Percentiles rank a stretch among this genome's conserved stretches.
Conservation (phyloP, 1,140 invertebrate genomes). For the Cherax destructor region DNA sequence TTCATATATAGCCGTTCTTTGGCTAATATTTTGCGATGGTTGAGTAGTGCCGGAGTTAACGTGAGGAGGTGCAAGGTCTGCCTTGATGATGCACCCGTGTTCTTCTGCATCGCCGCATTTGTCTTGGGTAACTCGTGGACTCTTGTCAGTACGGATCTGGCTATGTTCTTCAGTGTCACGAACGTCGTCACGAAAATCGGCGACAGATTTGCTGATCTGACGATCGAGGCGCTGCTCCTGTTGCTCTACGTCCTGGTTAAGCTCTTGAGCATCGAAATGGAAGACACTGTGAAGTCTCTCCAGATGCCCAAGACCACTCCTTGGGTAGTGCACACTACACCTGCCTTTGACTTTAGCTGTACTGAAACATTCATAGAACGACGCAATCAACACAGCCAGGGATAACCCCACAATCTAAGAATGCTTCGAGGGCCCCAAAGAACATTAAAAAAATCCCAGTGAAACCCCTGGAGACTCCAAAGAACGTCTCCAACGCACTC, state of each 20-base stretch:
- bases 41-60: background rate
- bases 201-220: constrained; percentile 28
- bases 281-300: constrained; percentile 25
- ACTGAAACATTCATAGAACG: too few relatives aligned
- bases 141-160: background rate
- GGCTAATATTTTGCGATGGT: constrained; percentile 21
- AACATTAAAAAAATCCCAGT: background rate
- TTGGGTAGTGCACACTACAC: background rate
- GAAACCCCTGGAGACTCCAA: background rate
- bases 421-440: background rate
- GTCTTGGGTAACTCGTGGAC: background rate
- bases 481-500: background rate
- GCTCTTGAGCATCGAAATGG: constrained; percentile 38
- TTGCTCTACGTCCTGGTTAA: constrained; percentile 37
- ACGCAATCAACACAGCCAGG: background rate
- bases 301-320: background rate
- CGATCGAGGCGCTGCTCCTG: constrained; percentile 26
- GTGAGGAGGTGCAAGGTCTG: background rate
- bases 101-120: constrained; percentile 3
- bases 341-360: background rate
- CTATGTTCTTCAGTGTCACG: background rate
- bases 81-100: constrained; percentile 9
- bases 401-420: too few relatives aligned
- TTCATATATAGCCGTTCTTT: background rate
- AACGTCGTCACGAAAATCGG: background rate